Evolutionary conservation across 2,797 vertebrate genomes (phyloP), one percentile per base, ranked within the genome.

Genomic region (Poeciliopsis gracilis): DNA sequence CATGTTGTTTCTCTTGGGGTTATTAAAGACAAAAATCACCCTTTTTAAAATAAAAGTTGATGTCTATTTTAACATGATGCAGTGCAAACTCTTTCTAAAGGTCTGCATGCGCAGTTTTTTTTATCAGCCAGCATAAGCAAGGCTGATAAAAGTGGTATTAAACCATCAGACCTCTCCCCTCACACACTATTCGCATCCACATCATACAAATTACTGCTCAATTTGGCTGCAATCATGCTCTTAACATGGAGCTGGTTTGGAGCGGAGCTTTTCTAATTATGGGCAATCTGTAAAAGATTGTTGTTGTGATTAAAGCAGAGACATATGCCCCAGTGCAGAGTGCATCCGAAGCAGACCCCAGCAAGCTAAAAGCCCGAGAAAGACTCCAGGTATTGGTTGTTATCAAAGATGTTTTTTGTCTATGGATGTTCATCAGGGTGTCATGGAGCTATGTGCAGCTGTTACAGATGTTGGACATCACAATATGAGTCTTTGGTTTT

Each of bases 141-240:
- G 84, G 87, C 92, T 91, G 90, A 93, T 92, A 91, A 92, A 94
- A 92, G 87, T 91, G 91, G 89, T 84, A 94, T 93, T 92, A 93
- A 93, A 93, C 84, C 90, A 88, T 90, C 89, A 86, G 87, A 93
- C 86, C 89, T 93, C 86, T 91, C 90, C 88, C 91, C 84, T 93
- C 91, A 83, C 87, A 81, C 86, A 81, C 87, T 81, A 84, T 85
- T 90, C 91, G 83, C 91, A 90, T 92, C 89, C 81, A 90, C 92
- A 94, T 94, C 88, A 86, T 91, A 92, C 94, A 95, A 94, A 95
- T 95, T 94, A 94, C 93, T 90, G 92, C 93, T 92, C 92, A 93
- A 94, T 94, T 94, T 94, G 91, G 89, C 93, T 93, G 93, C 94
- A 94, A 94, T 95, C 94, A 94, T 93, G 93, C 92, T 93, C 93